A percentile compares a stretch with the other conserved stretches of the same genome.
phyloP scores from a whole-genome alignment of 2,888 invertebrate genomes.

The Homarus gammarus region DNA sequence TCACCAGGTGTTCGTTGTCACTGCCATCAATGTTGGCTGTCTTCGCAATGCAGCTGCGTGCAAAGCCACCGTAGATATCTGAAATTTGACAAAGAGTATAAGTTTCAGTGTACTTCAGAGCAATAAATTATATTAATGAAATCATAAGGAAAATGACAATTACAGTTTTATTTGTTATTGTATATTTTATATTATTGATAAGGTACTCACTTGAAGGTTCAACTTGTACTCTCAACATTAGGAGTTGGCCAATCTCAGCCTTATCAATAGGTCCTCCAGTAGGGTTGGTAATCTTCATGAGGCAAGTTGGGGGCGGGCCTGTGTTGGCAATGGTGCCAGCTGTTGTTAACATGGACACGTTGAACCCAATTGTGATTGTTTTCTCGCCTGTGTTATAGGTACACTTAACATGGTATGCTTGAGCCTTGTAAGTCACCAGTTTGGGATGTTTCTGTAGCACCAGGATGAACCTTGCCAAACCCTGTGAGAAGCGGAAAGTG shows the following conservation, averaged over 20 bases:
- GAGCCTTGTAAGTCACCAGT: slow-evolving; percentile 94
- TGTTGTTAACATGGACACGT: slow-evolving; percentile 96
- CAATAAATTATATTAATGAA: no score
- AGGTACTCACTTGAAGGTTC: slow-evolving; percentile 84
- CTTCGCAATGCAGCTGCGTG: slow-evolving; percentile 94
- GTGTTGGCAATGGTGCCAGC: slow-evolving; percentile 97
- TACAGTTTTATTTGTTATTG: no score
- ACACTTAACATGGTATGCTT: slow-evolving; percentile 97
- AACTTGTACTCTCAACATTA: slow-evolving; percentile 91
- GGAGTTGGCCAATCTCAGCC: slow-evolving; percentile 94
- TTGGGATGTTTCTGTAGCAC: slow-evolving; percentile 98
- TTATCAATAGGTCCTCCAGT: slow-evolving; percentile 93
- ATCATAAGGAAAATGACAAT: no score
- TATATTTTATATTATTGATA: neutral
- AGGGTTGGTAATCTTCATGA: slow-evolving; percentile 93
- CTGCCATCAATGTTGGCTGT: slow-evolving; percentile 89
- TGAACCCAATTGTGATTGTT: slow-evolving; percentile 94
- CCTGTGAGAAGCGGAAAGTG: slow-evolving; percentile 82
- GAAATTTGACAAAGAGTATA: slow-evolving; percentile 5
- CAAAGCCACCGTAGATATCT: slow-evolving; percentile 95
- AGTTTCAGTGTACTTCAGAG: neutral
- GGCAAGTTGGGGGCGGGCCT: slow-evolving; percentile 94
- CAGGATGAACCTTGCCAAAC: slow-evolving; percentile 93
- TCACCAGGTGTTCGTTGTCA: slow-evolving; percentile 94
- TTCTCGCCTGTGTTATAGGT: slow-evolving; percentile 90